phyloP scores from a whole-genome alignment of 2,113 vertebrate genomes.

The Ovis canadensis region DNA sequence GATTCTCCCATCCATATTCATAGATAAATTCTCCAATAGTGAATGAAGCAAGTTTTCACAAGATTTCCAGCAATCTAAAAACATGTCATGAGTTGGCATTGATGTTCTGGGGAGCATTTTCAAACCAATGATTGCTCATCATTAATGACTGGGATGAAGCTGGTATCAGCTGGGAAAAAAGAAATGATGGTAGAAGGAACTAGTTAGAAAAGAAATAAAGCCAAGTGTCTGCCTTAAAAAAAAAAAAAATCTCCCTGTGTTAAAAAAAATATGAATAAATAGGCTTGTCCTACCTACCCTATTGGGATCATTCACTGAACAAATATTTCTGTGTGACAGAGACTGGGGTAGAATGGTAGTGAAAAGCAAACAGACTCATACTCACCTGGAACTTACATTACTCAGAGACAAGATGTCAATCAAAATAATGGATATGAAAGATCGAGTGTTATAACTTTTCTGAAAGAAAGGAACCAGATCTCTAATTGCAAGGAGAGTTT shows the following conservation, averaged over 20 bases:
- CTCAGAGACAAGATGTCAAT: neutral
- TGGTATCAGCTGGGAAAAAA: neutral
- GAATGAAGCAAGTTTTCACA: neutral
- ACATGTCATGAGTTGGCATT: neutral
- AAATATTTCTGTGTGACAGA: neutral
- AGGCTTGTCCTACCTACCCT: neutral
- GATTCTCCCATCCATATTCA: neutral
- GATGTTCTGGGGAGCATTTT: neutral
- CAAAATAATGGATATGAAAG: neutral
- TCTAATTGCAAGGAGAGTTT: neutral
- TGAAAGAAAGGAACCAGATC: neutral
- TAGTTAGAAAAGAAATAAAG: neutral
- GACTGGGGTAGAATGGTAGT: neutral
- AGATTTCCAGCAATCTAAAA: neutral
- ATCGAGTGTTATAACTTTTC: neutral
- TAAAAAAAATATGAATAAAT: neutral
- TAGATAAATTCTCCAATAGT: neutral
- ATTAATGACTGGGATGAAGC: neutral
- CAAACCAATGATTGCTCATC: neutral
- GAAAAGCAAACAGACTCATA: neutral
- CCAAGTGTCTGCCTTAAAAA: neutral
- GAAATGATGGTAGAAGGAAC: neutral
- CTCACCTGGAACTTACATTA: neutral
- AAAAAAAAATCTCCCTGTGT: neutral
- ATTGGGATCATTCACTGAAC: neutral